Evolutionary conservation across 2,797 vertebrate genomes (phyloP), one percentile per base, ranked within the genome.

Genomic region (Argentina silus): DNA sequence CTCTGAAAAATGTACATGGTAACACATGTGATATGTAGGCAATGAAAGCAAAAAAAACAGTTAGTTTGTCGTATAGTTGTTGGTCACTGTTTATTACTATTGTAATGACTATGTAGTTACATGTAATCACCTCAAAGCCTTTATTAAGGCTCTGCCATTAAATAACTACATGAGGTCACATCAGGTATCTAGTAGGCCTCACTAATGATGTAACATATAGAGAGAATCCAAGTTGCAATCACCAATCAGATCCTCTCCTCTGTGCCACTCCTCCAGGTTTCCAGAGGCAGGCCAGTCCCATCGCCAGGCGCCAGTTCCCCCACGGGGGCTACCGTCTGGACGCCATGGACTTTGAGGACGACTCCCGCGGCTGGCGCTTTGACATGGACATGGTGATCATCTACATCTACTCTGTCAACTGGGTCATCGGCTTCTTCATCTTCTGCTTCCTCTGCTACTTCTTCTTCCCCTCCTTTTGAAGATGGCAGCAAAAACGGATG

Each of bases 321-420:
- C 96, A 96, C 0, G 94, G 95, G 57, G 95, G 94, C 56, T 94
- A 96, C 74, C 93, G 91, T 48, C 93, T 96, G 91, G 95, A 96
- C 50, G 88, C 94, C 10, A 85, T 96, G 87, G 96, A 96, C 85
- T 96, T 96, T 36, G 95, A 96, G 67, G 95, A 97, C 6, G 87
- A 90, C 36, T 94, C 93, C 70, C 94, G 90, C 10, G 94, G 95
- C 45, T 98, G 96, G 96, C 85, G 90, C 69, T 95, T 97, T 79
- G 96, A 98, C 92, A 96, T 97, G 96, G 96, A 98, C 90, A 95
- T 98, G 96, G 93, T 96, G 81, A 95, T 98, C 89, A 95, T 98
- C 88, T 98, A 98, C 84, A 96, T 98, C 86, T 97, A 97, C 89
- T 97, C 96, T 3, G 93, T 96, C 80, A 98, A 98, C 91, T 98